These are phyloP conservation scores for Myotis daubentonii DNA, from an alignment of 2,797 vertebrate species.

Conservation along the genomic window DNA sequence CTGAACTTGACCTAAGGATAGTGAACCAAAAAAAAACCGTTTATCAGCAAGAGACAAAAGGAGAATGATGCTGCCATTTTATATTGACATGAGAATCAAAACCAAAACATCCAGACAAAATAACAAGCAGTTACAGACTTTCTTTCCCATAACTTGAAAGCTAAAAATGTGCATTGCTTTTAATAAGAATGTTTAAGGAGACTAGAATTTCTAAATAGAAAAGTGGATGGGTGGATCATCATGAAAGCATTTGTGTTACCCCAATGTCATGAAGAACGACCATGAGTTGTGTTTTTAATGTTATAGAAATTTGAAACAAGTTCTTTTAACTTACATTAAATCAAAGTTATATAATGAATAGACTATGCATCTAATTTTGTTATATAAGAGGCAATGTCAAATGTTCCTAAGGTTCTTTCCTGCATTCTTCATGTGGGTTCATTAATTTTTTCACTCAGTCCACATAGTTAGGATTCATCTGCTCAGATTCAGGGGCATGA, in stretches of 20 bases:
- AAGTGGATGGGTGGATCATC: neutral
- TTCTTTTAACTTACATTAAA: neutral
- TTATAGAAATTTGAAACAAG: neutral
- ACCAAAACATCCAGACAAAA: neutral
- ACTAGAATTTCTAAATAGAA: neutral
- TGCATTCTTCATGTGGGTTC: neutral
- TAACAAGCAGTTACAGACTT: rapidly evolving
- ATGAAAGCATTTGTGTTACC: neutral
- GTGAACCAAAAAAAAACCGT: rapidly evolving
- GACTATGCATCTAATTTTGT: neutral
- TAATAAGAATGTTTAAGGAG: neutral
- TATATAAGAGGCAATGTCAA: neutral
- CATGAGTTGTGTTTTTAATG: neutral
- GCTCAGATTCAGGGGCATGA: neutral
- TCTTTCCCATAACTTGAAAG: neutral
- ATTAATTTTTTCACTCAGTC: neutral
- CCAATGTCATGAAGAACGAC: neutral
- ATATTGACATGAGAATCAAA: neutral
- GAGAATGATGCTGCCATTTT: neutral
- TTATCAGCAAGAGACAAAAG: neutral
- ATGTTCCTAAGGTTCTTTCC: neutral
- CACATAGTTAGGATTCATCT: neutral
- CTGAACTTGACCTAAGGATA: neutral
- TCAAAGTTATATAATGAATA: neutral
- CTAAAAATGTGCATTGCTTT: neutral